Conservation (phyloP, 2,888 invertebrate genomes). For the Mythimna pallens region DNA sequence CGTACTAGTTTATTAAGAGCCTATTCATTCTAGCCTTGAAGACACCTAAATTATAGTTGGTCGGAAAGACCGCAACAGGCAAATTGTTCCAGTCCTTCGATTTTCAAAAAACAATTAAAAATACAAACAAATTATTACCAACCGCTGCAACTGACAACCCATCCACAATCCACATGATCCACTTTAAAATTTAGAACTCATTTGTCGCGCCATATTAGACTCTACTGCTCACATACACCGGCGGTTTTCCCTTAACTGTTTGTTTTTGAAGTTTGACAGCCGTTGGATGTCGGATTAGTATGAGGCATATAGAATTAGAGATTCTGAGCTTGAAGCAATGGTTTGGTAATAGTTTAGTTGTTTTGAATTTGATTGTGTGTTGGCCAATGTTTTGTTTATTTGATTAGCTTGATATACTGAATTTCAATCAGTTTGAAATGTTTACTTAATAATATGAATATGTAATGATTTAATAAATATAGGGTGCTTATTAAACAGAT, state of each 20-base stretch:
- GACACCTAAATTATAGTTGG: too few species aligned
- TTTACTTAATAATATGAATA: neutral
- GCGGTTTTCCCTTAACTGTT: conserved; percentile 39
- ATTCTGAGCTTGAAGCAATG: conserved; percentile 40
- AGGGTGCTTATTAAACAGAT: too few species aligned
- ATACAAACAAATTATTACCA: neutral
- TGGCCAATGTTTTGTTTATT: conserved; percentile 20
- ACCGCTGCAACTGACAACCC: conserved; percentile 43
- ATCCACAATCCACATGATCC: conserved; percentile 52
- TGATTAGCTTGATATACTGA: conserved; percentile 4
- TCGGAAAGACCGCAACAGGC: too few species aligned
- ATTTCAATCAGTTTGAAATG: neutral
- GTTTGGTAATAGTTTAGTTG: conserved; percentile 45
- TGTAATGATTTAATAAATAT: neutral
- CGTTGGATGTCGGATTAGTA: conserved; percentile 61
- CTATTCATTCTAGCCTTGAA: too few species aligned
- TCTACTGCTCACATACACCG: conserved; percentile 21
- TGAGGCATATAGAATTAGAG: conserved; percentile 55
- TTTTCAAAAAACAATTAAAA: neutral
- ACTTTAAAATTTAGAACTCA: conserved; percentile 57
- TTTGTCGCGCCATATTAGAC: conserved; percentile 45
- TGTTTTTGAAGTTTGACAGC: conserved; percentile 66
- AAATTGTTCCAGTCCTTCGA: neutral
- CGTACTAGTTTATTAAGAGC: too few species aligned
- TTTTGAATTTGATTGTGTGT: conserved; percentile 28